Evolutionary conservation across 2,113 vertebrate species (phyloP), one percentile per base, ranked within the genome.

Genomic region (Entelurus aequoreus): DNA sequence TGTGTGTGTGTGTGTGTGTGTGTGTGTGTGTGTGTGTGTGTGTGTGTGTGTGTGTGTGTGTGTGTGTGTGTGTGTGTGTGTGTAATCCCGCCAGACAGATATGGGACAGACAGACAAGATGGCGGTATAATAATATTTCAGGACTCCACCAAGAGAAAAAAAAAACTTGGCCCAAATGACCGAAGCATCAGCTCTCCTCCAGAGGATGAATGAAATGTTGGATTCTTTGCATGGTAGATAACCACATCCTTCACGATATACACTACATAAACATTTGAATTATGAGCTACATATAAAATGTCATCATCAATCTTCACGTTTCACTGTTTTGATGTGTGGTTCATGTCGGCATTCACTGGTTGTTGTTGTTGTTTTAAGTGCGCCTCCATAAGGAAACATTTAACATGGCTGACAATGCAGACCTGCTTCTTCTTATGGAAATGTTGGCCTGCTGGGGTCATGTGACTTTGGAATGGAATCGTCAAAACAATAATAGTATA

Each of bases 401-500:
- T 74, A 81, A 36, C 48, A n/a, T 72, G 58, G 54, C 53, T 55
- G 69, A 73, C 66, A 37, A 65, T 53, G 57, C 66, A 67, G 21
- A 48, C 50, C 68, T 65, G 71, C 63, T 83, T 74, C 66, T 79
- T 74, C 66, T 82, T 81, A 77, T 81, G 77, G 61, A 69, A 79
- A 84, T 80, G 56, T 72, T 76, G 69, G 48, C 60, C 67, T 65
- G 63, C 65, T 61, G 68, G 72, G 65, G 74, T 74, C 68, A 76
- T 52, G 51, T 72, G 72, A 73, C 76, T 49, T 48, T 42, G 54
- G 68, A 75, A 53, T 37, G 48, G 13, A 63, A 60, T 15, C 44
- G 53, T 38, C 11, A 60, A 56, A 62, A 56, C 60, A 38, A 4
- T 5, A 28, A 28, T 28, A 28, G 21, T 28, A 28, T 3, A 28